Conservation (phyloP, 2,113 vertebrate species). For the Colistium nudipinnis region DNA sequence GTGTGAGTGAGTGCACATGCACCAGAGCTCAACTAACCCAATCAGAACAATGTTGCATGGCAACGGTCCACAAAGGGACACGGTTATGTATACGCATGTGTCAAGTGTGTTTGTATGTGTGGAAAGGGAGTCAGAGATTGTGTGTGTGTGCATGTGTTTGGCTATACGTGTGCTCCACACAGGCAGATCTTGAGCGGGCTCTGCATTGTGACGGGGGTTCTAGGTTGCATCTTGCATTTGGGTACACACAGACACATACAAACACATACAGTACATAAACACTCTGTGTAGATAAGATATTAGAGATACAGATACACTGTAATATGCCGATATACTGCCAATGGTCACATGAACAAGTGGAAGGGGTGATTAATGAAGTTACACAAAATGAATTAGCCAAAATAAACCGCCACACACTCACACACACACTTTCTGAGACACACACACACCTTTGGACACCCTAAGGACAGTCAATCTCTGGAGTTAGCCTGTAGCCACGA, state of each 20-base stretch:
- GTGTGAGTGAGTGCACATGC: conserved; percentile 42
- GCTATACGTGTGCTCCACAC: conserved; percentile 26
- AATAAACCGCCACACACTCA: conserved; percentile 34
- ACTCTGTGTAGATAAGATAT: background rate
- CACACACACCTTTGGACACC: conserved; percentile 31
- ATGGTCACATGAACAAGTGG: conserved; percentile 32
- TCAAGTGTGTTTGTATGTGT: conserved; percentile 69
- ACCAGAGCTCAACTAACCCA: conserved; percentile 82
- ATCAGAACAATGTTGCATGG: conserved; percentile 85
- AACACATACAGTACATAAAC: too few relatives aligned
- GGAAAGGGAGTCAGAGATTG: conserved; percentile 27
- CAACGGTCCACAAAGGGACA: conserved; percentile 82
- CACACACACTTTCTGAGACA: conserved; percentile 3
- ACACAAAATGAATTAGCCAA: conserved; percentile 47
- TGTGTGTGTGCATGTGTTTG: conserved; percentile 28
- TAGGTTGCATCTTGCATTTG: conserved; percentile 9
- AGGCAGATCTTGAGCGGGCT: conserved; percentile 40
- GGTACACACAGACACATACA: background rate
- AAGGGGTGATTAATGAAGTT: conserved; percentile 52
- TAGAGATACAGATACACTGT: background rate
- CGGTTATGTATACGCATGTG: conserved; percentile 60
- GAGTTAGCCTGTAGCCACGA: conserved; percentile 47
- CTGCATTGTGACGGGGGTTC: conserved; percentile 40
- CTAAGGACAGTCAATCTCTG: conserved; percentile 35
- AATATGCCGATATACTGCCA: conserved; percentile 25